Conservation (phyloP, 2,113 vertebrate species). For the Ascaphus truei region DNA sequence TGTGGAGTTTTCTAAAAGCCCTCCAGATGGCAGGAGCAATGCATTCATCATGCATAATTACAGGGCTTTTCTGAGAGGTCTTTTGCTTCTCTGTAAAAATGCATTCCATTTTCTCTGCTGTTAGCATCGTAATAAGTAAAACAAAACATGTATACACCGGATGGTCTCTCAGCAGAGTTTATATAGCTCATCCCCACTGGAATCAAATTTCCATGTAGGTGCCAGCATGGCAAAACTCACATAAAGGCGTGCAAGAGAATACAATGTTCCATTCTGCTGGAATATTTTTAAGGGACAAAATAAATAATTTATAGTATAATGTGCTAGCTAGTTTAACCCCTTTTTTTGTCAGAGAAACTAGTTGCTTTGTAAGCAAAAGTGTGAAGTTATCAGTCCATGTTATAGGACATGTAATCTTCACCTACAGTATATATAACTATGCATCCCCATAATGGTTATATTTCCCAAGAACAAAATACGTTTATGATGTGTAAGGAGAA, state of each 20-base stretch:
- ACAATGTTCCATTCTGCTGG: neutral
- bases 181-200: neutral
- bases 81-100: constrained; percentile 3
- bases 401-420: too few species aligned
- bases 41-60: constrained; percentile 11
- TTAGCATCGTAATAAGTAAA: constrained; percentile 5
- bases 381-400: too few species aligned
- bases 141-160: neutral
- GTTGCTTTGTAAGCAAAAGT: too few species aligned
- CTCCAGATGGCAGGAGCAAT: constrained; percentile 42
- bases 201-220: neutral
- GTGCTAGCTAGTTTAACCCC: neutral
- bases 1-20: constrained; percentile 23
- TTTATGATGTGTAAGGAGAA: too few species aligned
- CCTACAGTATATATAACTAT: too few species aligned
- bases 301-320: neutral
- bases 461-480: too few species aligned
- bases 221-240: neutral
- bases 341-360: too few species aligned
- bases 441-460: too few species aligned
- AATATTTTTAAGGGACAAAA: neutral
- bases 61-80: neutral
- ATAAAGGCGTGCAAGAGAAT: constrained; percentile 1
- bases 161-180: constrained; percentile 13
- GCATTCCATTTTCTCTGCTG: constrained; percentile 25